Conservation (phyloP, 2,113 vertebrate species). For the Neoarius graeffei region DNA sequence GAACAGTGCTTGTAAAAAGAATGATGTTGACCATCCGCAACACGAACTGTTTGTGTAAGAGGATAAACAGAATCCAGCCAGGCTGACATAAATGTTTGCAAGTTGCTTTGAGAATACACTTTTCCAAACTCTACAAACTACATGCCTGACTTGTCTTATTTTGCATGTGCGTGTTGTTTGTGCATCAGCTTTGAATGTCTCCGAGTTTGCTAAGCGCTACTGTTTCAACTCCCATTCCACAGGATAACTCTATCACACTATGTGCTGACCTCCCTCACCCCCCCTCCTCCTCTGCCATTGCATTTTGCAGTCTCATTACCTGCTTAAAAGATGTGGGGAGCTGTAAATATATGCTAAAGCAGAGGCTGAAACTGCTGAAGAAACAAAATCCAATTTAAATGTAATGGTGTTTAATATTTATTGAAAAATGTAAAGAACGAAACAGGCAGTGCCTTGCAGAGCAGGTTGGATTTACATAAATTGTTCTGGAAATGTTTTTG, state of each 20-base stretch:
- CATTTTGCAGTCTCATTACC: slow-evolving; percentile 71
- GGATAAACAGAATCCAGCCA: slow-evolving; percentile 37
- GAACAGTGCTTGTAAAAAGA: not conserved
- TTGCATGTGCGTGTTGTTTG: slow-evolving; percentile 33
- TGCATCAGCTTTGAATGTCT: slow-evolving; percentile 41
- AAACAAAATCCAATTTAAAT: slow-evolving; percentile 76
- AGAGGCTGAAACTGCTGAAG: slow-evolving; percentile 60
- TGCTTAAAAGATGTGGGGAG: slow-evolving; percentile 70
- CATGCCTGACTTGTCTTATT: slow-evolving; percentile 31
- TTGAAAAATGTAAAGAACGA: slow-evolving; percentile 79
- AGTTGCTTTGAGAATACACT: slow-evolving; percentile 14
- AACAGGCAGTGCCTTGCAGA: slow-evolving; percentile 72
- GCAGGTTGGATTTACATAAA: slow-evolving; percentile 77
- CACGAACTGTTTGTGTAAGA: slow-evolving; percentile 37
- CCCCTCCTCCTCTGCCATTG: slow-evolving; percentile 62
- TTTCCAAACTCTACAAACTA: slow-evolving; percentile 1
- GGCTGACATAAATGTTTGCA: slow-evolving; percentile 34
- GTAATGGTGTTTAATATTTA: slow-evolving; percentile 83
- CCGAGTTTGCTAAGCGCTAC: slow-evolving; percentile 42
- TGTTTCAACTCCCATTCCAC: slow-evolving; percentile 39
- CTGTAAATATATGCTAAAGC: slow-evolving; percentile 74
- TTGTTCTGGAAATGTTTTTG: slow-evolving; percentile 72
- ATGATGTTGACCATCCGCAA: slow-evolving; percentile 37
- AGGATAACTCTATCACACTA: slow-evolving; percentile 57
- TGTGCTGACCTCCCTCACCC: slow-evolving; percentile 38